Evolutionary conservation across 1,140 invertebrate species (phyloP).

Genomic region (Lepidotrigona ventralis): DNA sequence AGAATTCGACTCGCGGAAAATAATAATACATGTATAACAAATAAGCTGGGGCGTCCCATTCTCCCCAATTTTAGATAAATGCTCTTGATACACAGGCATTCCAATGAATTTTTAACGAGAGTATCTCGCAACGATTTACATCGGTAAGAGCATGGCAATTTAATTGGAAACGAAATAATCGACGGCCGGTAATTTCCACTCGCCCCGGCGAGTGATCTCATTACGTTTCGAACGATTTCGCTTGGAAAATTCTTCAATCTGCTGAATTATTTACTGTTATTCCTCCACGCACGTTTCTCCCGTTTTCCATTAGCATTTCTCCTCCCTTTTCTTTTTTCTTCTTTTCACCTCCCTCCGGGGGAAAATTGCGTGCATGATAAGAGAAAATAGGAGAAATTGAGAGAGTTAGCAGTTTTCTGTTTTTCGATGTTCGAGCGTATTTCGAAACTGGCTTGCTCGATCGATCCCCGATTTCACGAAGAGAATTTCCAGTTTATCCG

Average conservation of each 20-base stretch:
- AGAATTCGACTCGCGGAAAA: not conserved
- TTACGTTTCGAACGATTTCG: not conserved
- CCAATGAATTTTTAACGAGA: constrained; percentile 25
- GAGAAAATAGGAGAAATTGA: not conserved
- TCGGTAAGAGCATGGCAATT: not conserved
- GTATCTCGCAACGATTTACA: not conserved
- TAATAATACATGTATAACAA: not conserved
- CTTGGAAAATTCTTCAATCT: not conserved
- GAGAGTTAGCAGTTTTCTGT: not conserved
- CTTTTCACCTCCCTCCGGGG: no score
- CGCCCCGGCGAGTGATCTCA: not conserved
- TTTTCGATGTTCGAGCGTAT: no score
- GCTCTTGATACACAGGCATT: not conserved
- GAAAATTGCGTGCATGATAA: not conserved
- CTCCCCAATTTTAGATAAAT: constrained; percentile 2
- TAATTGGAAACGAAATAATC: constrained; percentile 13
- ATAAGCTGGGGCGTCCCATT: not conserved
- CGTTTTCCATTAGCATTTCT: not conserved
- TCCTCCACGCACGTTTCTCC: not conserved
- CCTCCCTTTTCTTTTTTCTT: no score
- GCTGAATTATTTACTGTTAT: not conserved
- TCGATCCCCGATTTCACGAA: no score
- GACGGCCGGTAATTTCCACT: not conserved
- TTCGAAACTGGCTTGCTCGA: no score
- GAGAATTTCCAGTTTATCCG: no score